Evolutionary conservation across 1,140 invertebrate species (phyloP).

Genomic region (Oncopodura yosiiana): DNA sequence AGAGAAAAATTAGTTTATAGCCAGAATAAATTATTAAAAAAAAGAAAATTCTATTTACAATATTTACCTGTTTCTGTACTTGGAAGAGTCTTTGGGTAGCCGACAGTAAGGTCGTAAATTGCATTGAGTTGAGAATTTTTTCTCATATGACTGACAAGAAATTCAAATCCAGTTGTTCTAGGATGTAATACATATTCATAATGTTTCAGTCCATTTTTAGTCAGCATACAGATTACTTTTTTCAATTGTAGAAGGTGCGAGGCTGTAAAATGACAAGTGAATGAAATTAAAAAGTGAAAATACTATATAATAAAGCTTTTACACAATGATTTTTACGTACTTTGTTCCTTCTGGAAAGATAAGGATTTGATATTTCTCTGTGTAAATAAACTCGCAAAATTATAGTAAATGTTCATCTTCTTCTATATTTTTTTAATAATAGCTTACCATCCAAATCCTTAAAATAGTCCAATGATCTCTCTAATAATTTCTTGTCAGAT

Average conservation of each 20-base stretch:
- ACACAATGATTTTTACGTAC: too few relatives aligned
- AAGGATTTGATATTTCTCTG: constrained; percentile 54
- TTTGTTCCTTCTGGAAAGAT: constrained; percentile 86
- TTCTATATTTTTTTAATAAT: constrained; percentile 37
- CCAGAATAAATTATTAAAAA: too few relatives aligned
- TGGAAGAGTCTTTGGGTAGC: constrained; percentile 57
- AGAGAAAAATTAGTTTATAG: too few relatives aligned
- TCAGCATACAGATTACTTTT: constrained; percentile 65
- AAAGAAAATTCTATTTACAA: too few relatives aligned
- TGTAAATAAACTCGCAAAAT: not conserved
- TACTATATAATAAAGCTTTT: too few relatives aligned
- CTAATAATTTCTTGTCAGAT: constrained; percentile 57
- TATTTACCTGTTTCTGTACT: constrained; percentile 50
- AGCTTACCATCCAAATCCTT: constrained; percentile 51
- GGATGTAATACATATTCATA: constrained; percentile 59
- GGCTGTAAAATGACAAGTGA: too few relatives aligned
- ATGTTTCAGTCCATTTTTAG: constrained; percentile 52
- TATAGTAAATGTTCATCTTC: not conserved
- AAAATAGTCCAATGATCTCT: constrained; percentile 62
- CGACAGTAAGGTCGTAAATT: constrained; percentile 69
- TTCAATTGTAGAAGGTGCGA: constrained; percentile 58
- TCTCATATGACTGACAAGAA: constrained; percentile 55
- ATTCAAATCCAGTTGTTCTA: constrained; percentile 72
- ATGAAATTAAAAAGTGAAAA: too few relatives aligned
- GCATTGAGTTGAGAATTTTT: constrained; percentile 54